Evolutionary conservation across 2,888 invertebrate genomes (phyloP).

Genomic region (Trachelus tabidus): DNA sequence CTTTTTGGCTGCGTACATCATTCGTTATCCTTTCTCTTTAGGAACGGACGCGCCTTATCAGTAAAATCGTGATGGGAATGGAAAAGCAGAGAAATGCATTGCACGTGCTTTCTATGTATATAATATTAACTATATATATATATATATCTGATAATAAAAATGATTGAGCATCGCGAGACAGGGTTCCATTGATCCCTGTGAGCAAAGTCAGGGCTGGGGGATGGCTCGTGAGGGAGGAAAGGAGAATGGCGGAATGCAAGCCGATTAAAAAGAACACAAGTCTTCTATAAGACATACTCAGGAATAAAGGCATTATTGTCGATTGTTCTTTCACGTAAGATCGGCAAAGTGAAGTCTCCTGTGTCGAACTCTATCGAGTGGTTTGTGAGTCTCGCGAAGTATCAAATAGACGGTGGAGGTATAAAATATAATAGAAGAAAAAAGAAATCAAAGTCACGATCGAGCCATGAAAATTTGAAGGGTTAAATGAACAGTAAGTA

Average conservation of each 20-base stretch:
- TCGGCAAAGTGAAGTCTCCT: neutral
- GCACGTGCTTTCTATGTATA: neutral
- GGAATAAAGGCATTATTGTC: constrained; percentile 53
- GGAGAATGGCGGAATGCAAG: neutral
- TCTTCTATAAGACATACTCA: constrained; percentile 14
- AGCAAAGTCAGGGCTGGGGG: neutral
- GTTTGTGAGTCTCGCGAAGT: neutral
- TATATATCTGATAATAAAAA: neutral
- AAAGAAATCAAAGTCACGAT: neutral
- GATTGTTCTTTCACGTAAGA: constrained; percentile 43
- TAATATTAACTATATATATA: neutral
- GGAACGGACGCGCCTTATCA: neutral
- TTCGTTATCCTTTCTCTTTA: neutral
- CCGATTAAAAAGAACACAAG: constrained; percentile 19
- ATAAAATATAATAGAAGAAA: neutral
- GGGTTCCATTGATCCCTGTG: constrained; percentile 36
- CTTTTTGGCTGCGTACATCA: neutral
- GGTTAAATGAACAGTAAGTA: neutral
- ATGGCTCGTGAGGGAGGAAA: neutral
- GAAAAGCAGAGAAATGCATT: neutral
- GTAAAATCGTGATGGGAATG: neutral
- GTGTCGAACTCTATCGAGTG: neutral
- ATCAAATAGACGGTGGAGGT: neutral
- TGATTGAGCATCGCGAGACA: constrained; percentile 27
- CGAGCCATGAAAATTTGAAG: neutral